Evolutionary conservation across 2,888 invertebrate genomes (phyloP), one percentile per base, ranked within the genome.

Genomic region (Sussaba pulchella): DNA sequence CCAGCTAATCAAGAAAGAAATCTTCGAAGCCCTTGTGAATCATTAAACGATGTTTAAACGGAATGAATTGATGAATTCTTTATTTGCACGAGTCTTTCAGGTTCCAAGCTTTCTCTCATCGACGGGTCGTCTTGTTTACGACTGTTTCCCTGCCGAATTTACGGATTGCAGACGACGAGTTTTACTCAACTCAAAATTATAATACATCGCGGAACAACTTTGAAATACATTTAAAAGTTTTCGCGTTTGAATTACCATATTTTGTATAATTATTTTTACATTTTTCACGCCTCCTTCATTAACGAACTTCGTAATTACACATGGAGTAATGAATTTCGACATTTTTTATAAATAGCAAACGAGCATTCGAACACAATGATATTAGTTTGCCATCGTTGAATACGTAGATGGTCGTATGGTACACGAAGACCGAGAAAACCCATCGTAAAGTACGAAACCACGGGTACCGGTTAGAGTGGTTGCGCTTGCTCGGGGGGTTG

Each of bases 51-150:
- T 54, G 77, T 81, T 81, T 81, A 78, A 81, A 81, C 81, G 59
- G 70, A 81, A 81, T 81, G 70, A 81, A 81, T 81, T 81, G 81
- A 78, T 81, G 77, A 81, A 81, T 81, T 78, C 66, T 81, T 81
- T 74, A 81, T 77, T 70, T 50, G 74, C 64, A 4, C 21, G 41
- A 31, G 66, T 64, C 70, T 81, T 73, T 74, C 70, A 36, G 77
- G 59, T 74, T 17, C 73, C 73, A 59, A 50, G 74, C 31, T 57
- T 69, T 47, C 8, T 61, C 52, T 17, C 70, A 74, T 70, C 61
- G 77, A 77, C 72, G 54, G 73, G 41, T 67, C 39, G 50, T 77
- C 59, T 26, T 39, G 39, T 57, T 72, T 66, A 74, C 70, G 64
- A 64, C 70, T 39, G n/a, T 63, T 17, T 1, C 24, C 45, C 4